Conservation (phyloP, 2,797 vertebrate genomes). For the Onychomys leucogaster region DNA sequence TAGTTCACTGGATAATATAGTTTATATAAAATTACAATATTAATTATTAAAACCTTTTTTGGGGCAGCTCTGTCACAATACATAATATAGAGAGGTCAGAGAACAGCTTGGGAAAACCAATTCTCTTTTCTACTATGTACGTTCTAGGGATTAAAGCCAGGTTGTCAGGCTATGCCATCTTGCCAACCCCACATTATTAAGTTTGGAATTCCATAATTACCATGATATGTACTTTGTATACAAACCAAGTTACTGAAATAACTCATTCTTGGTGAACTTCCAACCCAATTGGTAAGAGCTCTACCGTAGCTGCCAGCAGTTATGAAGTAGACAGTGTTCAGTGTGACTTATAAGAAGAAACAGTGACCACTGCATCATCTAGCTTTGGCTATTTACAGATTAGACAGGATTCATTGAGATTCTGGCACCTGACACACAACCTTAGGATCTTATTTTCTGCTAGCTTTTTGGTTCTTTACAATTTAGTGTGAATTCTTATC, state of each 20-base stretch:
- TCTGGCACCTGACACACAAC: not conserved
- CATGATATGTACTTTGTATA: not conserved
- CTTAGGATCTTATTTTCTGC: constrained; percentile 15
- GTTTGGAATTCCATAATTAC: constrained; percentile 2
- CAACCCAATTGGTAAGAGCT: not conserved
- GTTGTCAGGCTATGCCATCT: not conserved
- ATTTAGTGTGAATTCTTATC: constrained; percentile 41
- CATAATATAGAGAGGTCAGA: not conserved
- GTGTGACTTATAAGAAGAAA: not conserved
- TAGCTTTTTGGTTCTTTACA: not conserved
- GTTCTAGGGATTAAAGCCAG: not conserved
- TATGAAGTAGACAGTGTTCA: not conserved
- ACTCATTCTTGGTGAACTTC: not conserved
- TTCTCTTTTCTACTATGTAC: not conserved
- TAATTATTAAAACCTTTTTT: not conserved
- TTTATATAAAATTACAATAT: not conserved
- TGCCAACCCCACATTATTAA: not conserved
- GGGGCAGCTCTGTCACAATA: not conserved
- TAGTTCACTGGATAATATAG: not conserved
- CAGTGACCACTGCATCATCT: not conserved
- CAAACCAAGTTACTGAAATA: not conserved
- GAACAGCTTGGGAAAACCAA: not conserved
- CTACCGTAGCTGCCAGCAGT: not conserved
- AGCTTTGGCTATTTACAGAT: not conserved
- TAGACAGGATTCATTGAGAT: not conserved